Evolutionary conservation across 2,113 vertebrate genomes (phyloP).

Genomic region (zebrafish (Danio rerio)): GRCz12tu NC_133193.1:23419001-23419500

Average conservation of each 20-base stretch:
- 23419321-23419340: conserved; percentile 27
- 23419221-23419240: conserved; percentile 26
- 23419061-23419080: conserved; percentile 37
- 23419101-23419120: background rate
- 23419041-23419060: background rate
- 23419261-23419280: conserved; percentile 32
- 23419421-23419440: no score
- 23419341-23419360: conserved; percentile 38
- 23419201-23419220: conserved; percentile 31
- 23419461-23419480: background rate
- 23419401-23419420: background rate
- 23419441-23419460: no score
- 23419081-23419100: conserved; percentile 22
- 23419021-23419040: conserved; percentile 18
- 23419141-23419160: background rate
- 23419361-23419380: conserved; percentile 23
- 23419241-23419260: background rate
- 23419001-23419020: background rate
- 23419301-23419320: conserved; percentile 25
- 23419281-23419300: conserved; percentile 4
- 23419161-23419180: background rate
- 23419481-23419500: background rate
- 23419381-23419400: background rate
- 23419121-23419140: background rate
- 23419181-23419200: conserved; percentile 13